Percentiles rank a stretch among this genome's conserved stretches.
These are phyloP conservation scores for Phaedon cochleariae DNA, from an alignment of 2,888 invertebrate species.

Conservation along the genomic window DNA sequence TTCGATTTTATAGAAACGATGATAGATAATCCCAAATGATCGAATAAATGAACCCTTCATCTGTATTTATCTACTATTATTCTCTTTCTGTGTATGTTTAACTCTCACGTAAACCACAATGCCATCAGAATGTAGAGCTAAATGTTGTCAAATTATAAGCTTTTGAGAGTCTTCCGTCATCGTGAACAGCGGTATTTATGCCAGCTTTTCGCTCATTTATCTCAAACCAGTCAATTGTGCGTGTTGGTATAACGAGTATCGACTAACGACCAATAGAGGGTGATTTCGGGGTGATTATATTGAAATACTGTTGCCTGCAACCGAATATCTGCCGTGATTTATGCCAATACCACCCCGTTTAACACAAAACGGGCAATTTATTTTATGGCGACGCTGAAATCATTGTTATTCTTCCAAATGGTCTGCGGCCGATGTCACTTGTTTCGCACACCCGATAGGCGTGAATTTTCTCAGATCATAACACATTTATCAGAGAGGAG, in stretches of 20 bases:
- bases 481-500: too few species aligned
- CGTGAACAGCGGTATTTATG: slow-evolving; percentile 57
- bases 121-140: not conserved
- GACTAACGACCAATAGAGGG: slow-evolving; percentile 50
- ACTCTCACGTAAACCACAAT: too few species aligned
- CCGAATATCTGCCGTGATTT: slow-evolving; percentile 52
- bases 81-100: too few species aligned
- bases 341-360: slow-evolving; percentile 46
- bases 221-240: slow-evolving; percentile 55
- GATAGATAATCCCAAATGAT: too few species aligned
- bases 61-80: too few species aligned
- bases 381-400: slow-evolving; percentile 45
- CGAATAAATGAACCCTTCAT: too few species aligned
- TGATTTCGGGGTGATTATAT: slow-evolving; percentile 55
- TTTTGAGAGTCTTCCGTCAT: slow-evolving; percentile 54
- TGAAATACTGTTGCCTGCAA: slow-evolving; percentile 58
- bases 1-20: too few species aligned
- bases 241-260: slow-evolving; percentile 52
- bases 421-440: slow-evolving; percentile 21
- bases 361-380: slow-evolving; percentile 50
- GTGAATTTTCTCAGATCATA: too few species aligned
- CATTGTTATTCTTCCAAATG: slow-evolving; percentile 49
- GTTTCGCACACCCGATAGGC: not conserved
- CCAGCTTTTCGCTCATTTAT: slow-evolving; percentile 59
- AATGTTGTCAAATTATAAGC: slow-evolving; percentile 13